These are phyloP conservation scores for Syndactyla subalaris DNA, from an alignment of 2,797 vertebrate species.

Conservation along the genomic window DNA sequence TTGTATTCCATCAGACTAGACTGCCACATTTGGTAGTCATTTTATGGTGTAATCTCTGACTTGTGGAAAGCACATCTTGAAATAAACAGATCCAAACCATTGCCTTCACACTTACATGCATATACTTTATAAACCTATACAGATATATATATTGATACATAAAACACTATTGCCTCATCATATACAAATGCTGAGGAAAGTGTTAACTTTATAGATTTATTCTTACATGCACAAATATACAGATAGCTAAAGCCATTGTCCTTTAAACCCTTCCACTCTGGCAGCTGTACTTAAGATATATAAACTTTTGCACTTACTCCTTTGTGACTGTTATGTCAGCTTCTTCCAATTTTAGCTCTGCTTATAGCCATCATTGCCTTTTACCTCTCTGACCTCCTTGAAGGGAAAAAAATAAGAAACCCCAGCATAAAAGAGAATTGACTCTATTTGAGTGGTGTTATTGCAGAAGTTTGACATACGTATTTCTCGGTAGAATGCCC, in stretches of 20 bases:
- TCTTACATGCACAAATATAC: background rate
- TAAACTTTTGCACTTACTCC: constrained; percentile 5
- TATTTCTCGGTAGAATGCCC: background rate
- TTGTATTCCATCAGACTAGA: background rate
- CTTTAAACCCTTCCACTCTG: constrained; percentile 12
- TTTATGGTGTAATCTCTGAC: background rate
- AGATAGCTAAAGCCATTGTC: background rate
- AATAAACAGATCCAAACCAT: background rate
- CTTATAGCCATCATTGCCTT: background rate
- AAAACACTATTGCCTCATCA: background rate
- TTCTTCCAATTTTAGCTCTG: background rate
- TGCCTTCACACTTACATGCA: background rate
- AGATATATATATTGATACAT: background rate
- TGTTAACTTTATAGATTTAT: background rate
- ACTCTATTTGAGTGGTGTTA: background rate
- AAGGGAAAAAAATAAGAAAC: background rate
- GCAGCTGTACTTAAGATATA: constrained; percentile 3
- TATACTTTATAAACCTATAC: background rate
- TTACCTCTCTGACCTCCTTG: background rate
- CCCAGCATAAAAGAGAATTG: background rate
- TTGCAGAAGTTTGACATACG: background rate
- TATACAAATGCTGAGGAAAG: background rate
- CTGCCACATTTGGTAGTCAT: background rate
- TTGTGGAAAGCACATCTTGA: background rate
- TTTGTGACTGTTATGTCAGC: constrained; percentile 21